A percentile compares a stretch with the other conserved stretches of the same genome.
phyloP scores from a whole-genome alignment of 2,888 invertebrate genomes.

The Chrysodeixis includens region DNA sequence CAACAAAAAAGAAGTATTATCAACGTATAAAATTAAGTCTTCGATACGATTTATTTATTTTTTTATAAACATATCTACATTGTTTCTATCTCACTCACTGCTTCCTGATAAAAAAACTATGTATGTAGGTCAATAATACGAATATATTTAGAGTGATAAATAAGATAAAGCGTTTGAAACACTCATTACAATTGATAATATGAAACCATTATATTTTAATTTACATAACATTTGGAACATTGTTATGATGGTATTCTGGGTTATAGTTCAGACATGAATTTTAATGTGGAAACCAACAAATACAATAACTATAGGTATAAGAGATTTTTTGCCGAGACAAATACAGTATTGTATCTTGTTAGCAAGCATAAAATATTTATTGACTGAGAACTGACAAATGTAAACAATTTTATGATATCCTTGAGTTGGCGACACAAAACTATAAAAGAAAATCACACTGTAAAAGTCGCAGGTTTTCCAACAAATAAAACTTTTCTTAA shows the following conservation, averaged over 20 bases:
- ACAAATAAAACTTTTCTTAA: too few species aligned
- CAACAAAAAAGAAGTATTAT: conserved; percentile 13
- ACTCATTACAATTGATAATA: conserved; percentile 35
- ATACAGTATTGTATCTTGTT: too few species aligned
- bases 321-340: too few species aligned
- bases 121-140: conserved; percentile 50
- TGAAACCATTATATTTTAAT: conserved; percentile 23
- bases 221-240: conserved; percentile 21
- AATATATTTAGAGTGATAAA: conserved; percentile 39
- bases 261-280: neutral
- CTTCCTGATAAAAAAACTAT: conserved; percentile 15
- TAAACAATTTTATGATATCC: too few species aligned
- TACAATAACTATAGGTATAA: neutral
- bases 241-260: neutral
- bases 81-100: neutral
- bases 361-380: too few species aligned
- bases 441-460: too few species aligned
- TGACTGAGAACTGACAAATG: too few species aligned
- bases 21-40: neutral
- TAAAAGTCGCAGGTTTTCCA: too few species aligned
- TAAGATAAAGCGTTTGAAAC: conserved; percentile 43
- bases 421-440: too few species aligned
- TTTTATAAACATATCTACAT: conserved; percentile 2
- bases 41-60: neutral
- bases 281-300: neutral